phyloP scores from a whole-genome alignment of 2,888 invertebrate species.

The Leistus spinibarbis region DNA sequence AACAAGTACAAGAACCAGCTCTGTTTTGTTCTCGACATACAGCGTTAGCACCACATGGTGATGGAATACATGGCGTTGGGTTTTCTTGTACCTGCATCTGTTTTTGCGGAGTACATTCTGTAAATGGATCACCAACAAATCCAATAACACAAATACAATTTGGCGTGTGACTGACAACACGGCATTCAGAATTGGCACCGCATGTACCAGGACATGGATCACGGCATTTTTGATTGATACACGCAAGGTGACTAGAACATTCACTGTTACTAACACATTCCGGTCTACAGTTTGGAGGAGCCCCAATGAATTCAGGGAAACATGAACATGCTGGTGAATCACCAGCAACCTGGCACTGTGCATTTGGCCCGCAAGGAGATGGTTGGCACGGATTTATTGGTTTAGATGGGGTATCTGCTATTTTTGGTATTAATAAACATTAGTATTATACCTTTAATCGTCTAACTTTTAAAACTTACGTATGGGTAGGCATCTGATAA shows the following conservation, averaged over 20 bases:
- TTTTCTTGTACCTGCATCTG: slow-evolving; percentile 45
- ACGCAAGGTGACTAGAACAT: slow-evolving; percentile 72
- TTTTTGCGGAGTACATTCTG: slow-evolving; percentile 52
- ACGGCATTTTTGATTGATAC: slow-evolving; percentile 75
- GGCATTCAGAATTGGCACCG: slow-evolving; percentile 62
- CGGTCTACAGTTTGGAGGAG: slow-evolving; percentile 74
- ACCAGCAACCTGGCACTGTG: slow-evolving; percentile 66
- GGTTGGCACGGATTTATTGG: slow-evolving; percentile 68
- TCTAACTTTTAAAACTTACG: slow-evolving; percentile 58
- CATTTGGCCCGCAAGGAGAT: slow-evolving; percentile 71
- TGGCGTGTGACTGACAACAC: slow-evolving; percentile 64
- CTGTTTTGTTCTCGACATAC: slow-evolving; percentile 59
- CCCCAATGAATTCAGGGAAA: slow-evolving; percentile 65
- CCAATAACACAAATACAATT: slow-evolving; percentile 65
- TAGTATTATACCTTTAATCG: slow-evolving; percentile 24
- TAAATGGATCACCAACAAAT: slow-evolving; percentile 65
- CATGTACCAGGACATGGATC: slow-evolving; percentile 73
- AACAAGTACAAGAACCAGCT: slow-evolving; percentile 62
- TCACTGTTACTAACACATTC: slow-evolving; percentile 77
- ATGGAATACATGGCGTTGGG: slow-evolving; percentile 56
- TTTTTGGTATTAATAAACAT: neutral
- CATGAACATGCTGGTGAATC: slow-evolving; percentile 69
- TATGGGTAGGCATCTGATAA: slow-evolving; percentile 67
- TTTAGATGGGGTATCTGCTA: slow-evolving; percentile 12
- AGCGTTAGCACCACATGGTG: slow-evolving; percentile 61